Percentiles rank a stretch among this genome's conserved stretches.
These are phyloP conservation scores for Tenthredo scrophulariae DNA, from an alignment of 2,888 invertebrate species.

Conservation along the genomic window DNA sequence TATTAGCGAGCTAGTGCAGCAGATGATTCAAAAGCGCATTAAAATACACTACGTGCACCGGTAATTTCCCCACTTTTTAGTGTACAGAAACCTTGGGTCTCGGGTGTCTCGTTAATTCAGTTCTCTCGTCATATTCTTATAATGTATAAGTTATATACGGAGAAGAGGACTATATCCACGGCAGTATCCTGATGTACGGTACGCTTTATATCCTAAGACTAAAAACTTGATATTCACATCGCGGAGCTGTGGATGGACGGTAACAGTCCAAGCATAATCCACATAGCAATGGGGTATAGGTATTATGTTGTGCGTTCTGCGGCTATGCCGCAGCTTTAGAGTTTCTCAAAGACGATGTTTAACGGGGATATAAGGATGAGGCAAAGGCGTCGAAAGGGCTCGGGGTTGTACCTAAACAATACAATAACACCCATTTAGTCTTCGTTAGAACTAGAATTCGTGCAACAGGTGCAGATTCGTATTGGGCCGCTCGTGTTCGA, in stretches of 20 bases:
- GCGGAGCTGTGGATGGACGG: constrained; percentile 5
- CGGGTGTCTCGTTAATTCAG: constrained; percentile 48
- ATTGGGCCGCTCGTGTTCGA: constrained; percentile 40
- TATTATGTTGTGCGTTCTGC: constrained; percentile 9
- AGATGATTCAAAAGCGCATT: constrained; percentile 41
- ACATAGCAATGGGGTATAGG: background rate
- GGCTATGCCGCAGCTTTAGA: background rate
- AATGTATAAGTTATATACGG: background rate
- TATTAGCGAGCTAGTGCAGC: constrained; percentile 4
- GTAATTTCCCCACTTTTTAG: constrained; percentile 39
- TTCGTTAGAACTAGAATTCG: constrained; percentile 24
- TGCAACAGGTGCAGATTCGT: constrained; percentile 34
- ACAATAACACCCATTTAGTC: constrained; percentile 13
- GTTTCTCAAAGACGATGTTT: background rate
- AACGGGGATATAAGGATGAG: background rate
- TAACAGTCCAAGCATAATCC: constrained; percentile 6
- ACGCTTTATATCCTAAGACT: constrained; percentile 16
- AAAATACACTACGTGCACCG: constrained; percentile 30
- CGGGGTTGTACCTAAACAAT: background rate
- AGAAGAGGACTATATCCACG: background rate
- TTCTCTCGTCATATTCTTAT: constrained; percentile 41
- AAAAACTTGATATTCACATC: constrained; percentile 50
- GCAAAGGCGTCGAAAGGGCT: background rate
- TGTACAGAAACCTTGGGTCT: constrained; percentile 45
- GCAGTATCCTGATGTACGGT: background rate